Conservation (phyloP, 2,888 invertebrate species). For the Andricus quercusramuli region DNA sequence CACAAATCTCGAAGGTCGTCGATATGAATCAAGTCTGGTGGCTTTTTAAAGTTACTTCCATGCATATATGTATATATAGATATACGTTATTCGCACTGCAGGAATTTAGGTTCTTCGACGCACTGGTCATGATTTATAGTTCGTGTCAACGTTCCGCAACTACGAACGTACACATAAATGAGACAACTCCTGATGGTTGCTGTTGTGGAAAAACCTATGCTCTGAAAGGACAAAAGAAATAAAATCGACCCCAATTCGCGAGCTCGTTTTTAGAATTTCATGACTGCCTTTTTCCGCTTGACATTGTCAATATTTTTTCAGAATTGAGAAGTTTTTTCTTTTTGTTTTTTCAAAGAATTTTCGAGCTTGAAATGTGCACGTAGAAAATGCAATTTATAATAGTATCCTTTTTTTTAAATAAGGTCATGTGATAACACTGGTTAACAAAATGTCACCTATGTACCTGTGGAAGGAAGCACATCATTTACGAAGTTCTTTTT, state of each 20-base stretch:
- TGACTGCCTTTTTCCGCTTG: not conserved
- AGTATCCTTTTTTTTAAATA: too few species aligned
- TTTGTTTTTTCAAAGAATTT: too few species aligned
- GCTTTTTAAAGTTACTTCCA: not conserved
- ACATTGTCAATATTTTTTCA: too few species aligned
- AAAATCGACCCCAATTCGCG: not conserved
- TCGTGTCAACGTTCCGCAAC: conserved; percentile 22
- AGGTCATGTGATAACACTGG: too few species aligned
- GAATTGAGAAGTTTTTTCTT: not conserved
- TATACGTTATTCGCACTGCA: not conserved
- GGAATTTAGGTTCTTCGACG: conserved; percentile 40
- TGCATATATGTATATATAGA: too few species aligned
- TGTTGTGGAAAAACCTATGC: too few species aligned
- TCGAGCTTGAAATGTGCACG: too few species aligned
- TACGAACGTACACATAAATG: not conserved
- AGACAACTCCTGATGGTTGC: not conserved
- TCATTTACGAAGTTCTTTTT: too few species aligned
- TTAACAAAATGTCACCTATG: too few species aligned
- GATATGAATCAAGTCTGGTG: conserved; percentile 48
- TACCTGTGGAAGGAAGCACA: too few species aligned
- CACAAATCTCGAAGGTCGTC: conserved; percentile 43
- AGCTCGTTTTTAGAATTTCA: not conserved
- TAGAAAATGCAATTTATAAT: too few species aligned
- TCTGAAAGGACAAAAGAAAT: not conserved
- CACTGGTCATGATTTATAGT: conserved; percentile 48